phyloP scores from a whole-genome alignment of 1,140 invertebrate genomes.

The Camponotus pennsylvanicus region DNA sequence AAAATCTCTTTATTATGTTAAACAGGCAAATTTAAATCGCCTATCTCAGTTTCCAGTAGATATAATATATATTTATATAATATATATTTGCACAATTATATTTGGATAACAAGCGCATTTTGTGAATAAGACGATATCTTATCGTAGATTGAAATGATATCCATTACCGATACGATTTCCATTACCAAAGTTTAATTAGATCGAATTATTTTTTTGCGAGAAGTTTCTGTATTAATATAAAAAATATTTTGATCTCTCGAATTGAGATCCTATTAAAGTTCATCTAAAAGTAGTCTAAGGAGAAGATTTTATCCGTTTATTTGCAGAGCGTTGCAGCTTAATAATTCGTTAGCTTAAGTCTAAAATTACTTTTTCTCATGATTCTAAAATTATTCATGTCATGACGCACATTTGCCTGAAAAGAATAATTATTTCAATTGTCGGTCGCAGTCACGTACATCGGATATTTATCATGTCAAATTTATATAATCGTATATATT shows the following conservation, averaged over 20 bases:
- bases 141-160: no score
- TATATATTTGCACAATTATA: neutral
- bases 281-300: neutral
- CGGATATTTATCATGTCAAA: neutral
- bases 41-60: neutral
- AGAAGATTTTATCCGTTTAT: neutral
- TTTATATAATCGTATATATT: neutral
- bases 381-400: slow-evolving; percentile 1
- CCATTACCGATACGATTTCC: neutral
- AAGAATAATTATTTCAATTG: neutral
- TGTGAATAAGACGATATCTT: neutral
- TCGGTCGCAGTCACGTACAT: neutral
- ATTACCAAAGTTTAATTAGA: neutral
- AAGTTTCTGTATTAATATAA: neutral
- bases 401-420: neutral
- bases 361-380: neutral
- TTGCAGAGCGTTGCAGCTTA: neutral
- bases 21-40: neutral
- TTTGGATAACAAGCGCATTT: neutral
- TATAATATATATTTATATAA: slow-evolving; percentile 14
- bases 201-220: neutral
- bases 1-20: slow-evolving; percentile 5
- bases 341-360: neutral
- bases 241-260: neutral
- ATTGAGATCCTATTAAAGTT: neutral